These are phyloP conservation scores for Drosophila ezoana DNA, from an alignment of 2,888 invertebrate species.

Conservation along the genomic window DNA sequence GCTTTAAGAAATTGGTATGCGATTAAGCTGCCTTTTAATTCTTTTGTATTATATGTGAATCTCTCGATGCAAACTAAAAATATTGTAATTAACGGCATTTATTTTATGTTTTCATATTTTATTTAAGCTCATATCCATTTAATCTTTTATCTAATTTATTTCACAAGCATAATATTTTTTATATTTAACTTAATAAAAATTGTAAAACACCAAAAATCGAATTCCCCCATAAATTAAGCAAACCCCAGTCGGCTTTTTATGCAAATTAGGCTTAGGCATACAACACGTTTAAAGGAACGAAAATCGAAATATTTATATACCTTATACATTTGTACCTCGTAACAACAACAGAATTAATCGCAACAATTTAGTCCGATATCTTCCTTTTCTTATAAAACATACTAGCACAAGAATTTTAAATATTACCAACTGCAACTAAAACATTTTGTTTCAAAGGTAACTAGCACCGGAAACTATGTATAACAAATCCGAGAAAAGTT, in stretches of 20 bases:
- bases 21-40: conserved; percentile 36
- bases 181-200: conserved; percentile 21
- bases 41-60: conserved; percentile 61
- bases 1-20: conserved; percentile 62
- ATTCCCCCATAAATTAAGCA: conserved; percentile 23
- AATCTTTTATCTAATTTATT: conserved; percentile 61
- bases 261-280: conserved; percentile 58
- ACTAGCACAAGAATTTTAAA: conserved; percentile 47
- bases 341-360: conserved; percentile 27
- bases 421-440: conserved; percentile 27
- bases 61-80: conserved; percentile 47
- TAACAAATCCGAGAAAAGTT: conserved; percentile 33
- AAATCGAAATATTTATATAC: conserved; percentile 37
- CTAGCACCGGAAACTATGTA: conserved; percentile 20
- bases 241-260: conserved; percentile 57
- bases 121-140: conserved; percentile 45
- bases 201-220: conserved; percentile 56
- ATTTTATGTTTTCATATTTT: conserved; percentile 38
- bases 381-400: conserved; percentile 42
- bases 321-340: conserved; percentile 70
- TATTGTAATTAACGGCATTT: conserved; percentile 58
- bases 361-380: conserved; percentile 55
- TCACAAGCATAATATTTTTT: conserved; percentile 40
- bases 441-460: conserved; percentile 32
- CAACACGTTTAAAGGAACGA: conserved; percentile 42